Evolutionary conservation across 92 coral and sea anemone species (phyloP).

Genomic region (Parazoanthus darwini): DNA sequence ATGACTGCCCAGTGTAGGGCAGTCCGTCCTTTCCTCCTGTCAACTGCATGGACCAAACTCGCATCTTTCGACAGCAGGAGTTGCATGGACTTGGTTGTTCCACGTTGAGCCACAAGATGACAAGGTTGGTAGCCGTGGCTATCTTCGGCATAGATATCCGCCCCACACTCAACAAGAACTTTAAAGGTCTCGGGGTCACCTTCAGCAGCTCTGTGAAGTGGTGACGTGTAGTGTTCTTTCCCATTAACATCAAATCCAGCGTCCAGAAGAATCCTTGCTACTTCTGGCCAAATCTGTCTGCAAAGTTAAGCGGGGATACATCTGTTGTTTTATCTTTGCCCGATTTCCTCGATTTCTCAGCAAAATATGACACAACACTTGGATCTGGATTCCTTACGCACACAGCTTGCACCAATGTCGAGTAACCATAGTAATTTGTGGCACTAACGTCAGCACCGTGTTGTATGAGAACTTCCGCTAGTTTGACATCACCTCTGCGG

Average conservation of each 20-base stretch:
- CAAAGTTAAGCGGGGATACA: slow-evolving; percentile 4
- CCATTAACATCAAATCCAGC: slow-evolving; percentile 6
- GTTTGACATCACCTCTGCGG: background rate
- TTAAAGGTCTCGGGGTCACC: background rate
- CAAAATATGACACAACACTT: slow-evolving; percentile 6
- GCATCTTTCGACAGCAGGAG: background rate
- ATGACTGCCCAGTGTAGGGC: slow-evolving; percentile 8
- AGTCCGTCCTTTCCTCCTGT: background rate
- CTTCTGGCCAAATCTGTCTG: slow-evolving; percentile 16
- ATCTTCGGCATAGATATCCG: slow-evolving; percentile 5
- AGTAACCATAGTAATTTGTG: background rate
- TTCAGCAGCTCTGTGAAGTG: slow-evolving; percentile 6
- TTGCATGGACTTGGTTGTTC: background rate
- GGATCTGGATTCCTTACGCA: background rate
- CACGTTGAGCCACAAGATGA: slow-evolving; percentile 8
- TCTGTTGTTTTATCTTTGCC: background rate
- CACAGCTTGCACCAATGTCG: background rate
- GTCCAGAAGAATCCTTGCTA: background rate
- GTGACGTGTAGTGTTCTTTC: background rate
- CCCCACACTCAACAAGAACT: slow-evolving; percentile 7
- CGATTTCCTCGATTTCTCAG: background rate
- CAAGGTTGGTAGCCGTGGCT: background rate
- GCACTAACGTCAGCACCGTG: slow-evolving; percentile 24
- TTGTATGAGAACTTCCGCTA: slow-evolving; percentile 1
- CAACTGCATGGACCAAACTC: slow-evolving; percentile 2